These are phyloP conservation scores for Drosophila pallidifrons DNA, from an alignment of 1,140 invertebrate genomes.

Conservation along the genomic window DNA sequence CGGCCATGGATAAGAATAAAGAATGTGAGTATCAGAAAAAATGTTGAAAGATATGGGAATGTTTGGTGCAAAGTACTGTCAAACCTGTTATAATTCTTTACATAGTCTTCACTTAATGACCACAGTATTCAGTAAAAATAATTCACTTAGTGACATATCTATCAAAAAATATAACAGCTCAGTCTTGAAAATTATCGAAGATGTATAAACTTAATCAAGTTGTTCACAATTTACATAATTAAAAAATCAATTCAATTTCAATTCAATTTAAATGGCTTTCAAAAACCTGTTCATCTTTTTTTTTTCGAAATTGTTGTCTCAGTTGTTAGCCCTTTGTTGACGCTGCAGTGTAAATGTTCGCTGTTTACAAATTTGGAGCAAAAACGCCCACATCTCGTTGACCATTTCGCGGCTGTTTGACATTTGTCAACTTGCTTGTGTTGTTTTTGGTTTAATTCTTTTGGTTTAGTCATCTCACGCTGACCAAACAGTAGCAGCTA, in stretches of 20 bases:
- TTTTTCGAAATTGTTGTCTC: not conserved
- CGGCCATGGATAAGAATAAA: constrained; percentile 98
- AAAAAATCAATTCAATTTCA: not conserved
- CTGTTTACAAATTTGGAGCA: constrained; percentile 62
- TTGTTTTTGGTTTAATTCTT: not conserved
- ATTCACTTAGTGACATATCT: too few species aligned
- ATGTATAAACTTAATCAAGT: too few species aligned
- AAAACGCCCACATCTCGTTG: constrained; percentile 46
- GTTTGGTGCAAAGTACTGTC: too few species aligned
- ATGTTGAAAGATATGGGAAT: too few species aligned
- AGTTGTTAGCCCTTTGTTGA: constrained; percentile 10
- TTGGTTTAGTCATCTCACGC: constrained; percentile 53
- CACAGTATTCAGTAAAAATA: too few species aligned
- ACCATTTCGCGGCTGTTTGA: constrained; percentile 65
- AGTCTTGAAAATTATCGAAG: not conserved
- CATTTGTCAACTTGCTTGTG: constrained; percentile 65
- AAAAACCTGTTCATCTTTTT: not conserved
- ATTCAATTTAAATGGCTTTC: not conserved
- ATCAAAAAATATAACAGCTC: not conserved
- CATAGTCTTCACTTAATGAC: too few species aligned
- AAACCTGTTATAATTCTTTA: too few species aligned
- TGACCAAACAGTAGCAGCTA: constrained; percentile 26
- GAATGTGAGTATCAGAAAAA: constrained; percentile 92
- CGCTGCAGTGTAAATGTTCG: constrained; percentile 28
- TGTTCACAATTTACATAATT: not conserved